Conservation (phyloP, 1,140 invertebrate species). For the Neodiprion lecontei region DNA sequence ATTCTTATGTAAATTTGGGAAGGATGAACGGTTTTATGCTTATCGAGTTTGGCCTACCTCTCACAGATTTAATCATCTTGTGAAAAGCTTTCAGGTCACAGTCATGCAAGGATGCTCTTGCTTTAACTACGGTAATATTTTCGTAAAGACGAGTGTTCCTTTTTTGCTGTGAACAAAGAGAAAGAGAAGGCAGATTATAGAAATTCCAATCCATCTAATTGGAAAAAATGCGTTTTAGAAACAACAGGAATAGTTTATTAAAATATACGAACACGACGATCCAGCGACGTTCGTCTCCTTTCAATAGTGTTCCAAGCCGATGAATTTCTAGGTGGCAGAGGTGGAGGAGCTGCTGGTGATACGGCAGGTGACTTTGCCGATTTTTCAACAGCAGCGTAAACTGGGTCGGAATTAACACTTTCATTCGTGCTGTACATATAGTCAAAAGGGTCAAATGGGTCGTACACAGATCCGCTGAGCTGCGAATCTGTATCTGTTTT, state of each 20-base stretch:
- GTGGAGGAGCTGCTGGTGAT: slow-evolving; percentile 67
- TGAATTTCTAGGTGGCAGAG: slow-evolving; percentile 64
- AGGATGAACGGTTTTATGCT: not conserved
- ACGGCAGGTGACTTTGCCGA: slow-evolving; percentile 67
- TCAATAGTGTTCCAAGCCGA: slow-evolving; percentile 65
- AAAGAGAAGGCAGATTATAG: not conserved
- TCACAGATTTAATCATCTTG: slow-evolving; percentile 77
- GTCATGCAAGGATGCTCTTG: slow-evolving; percentile 69
- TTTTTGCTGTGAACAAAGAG: slow-evolving; percentile 49
- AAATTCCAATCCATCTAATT: not conserved
- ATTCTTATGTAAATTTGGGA: slow-evolving; percentile 2
- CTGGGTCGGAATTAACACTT: slow-evolving; percentile 76
- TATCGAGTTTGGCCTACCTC: slow-evolving; percentile 64
- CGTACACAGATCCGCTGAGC: slow-evolving; percentile 76
- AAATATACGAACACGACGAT: slow-evolving; percentile 49
- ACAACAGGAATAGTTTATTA: not conserved
- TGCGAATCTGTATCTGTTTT: slow-evolving; percentile 61
- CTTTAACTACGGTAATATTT: slow-evolving; percentile 71
- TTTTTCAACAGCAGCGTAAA: slow-evolving; percentile 77
- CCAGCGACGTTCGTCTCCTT: slow-evolving; percentile 58
- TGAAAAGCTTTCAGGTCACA: slow-evolving; percentile 81
- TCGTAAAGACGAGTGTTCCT: slow-evolving; percentile 71
- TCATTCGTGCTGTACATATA: slow-evolving; percentile 80
- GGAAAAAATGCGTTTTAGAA: not conserved
- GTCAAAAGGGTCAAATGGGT: slow-evolving; percentile 86